Evolutionary conservation across 2,113 vertebrate species (phyloP).

Genomic region (Pterocles burchelli): DNA sequence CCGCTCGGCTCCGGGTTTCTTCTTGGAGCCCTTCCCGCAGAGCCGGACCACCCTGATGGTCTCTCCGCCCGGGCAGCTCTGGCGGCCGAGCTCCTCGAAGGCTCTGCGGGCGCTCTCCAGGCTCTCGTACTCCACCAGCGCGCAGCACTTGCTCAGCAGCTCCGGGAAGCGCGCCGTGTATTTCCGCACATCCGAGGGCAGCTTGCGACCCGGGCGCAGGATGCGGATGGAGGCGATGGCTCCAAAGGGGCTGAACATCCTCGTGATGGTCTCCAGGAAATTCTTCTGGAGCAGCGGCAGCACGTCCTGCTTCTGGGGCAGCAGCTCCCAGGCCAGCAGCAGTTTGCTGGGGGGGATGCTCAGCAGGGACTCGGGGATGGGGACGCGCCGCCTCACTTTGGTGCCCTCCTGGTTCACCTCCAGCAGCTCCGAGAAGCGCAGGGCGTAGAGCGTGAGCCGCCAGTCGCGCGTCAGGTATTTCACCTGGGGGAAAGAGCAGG

Average conservation of each 20-base stretch:
- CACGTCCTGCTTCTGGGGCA: neutral
- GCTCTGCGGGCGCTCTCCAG: conserved; percentile 73
- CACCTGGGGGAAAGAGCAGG: conserved; percentile 55
- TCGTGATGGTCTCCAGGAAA: conserved; percentile 65
- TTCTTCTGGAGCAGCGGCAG: neutral
- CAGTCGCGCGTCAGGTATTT: conserved; percentile 81
- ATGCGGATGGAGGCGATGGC: conserved; percentile 72
- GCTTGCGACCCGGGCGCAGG: conserved; percentile 77
- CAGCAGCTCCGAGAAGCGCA: conserved; percentile 74
- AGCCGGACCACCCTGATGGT: conserved; percentile 67
- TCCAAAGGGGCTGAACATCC: conserved; percentile 68
- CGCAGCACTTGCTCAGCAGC: conserved; percentile 75
- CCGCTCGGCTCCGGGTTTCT: neutral
- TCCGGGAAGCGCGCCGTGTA: conserved; percentile 66
- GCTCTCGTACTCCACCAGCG: conserved; percentile 79
- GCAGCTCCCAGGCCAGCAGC: conserved; percentile 80
- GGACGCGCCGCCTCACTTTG: conserved; percentile 75
- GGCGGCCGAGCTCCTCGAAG: conserved; percentile 43
- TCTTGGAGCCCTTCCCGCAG: conserved; percentile 58
- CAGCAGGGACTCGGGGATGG: conserved; percentile 75
- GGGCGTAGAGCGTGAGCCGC: conserved; percentile 74
- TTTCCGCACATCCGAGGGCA: conserved; percentile 73
- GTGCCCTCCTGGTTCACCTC: conserved; percentile 82
- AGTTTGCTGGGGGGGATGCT: conserved; percentile 76
- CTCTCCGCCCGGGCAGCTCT: neutral